Evolutionary conservation across 2,797 vertebrate species (phyloP), one percentile per base, ranked within the genome.

Genomic region (Pseudotriccus pelzelni): DNA sequence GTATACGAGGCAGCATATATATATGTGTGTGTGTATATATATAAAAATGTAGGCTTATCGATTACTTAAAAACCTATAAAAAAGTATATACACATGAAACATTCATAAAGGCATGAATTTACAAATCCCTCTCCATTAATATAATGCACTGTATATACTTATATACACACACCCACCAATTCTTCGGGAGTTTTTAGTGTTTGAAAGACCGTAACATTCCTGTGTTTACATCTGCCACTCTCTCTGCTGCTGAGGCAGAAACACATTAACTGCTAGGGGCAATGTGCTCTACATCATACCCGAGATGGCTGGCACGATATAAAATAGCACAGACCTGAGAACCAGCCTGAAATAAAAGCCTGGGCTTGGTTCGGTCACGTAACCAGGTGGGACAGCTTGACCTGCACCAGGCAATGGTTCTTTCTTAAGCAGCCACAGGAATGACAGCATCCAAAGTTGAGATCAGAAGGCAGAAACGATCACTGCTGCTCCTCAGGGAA

Each of bases 171-270:
- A 80, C 79, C 75, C 84, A 68, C 64, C 73, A 41, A 43, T 84
- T 91, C 77, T 76, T 73, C 7, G 44, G 73, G 9, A 84, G 83
- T 36, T 91, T 93, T 73, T n/a, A 59, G 62, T 8, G 50, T 68
- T 10, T 52, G 76, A 81, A 88, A 86, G 83, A 46, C 56, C 0
- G 0, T 30, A 78, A 47, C 0, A 2, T 50, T 82, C 36, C 63
- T 14, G 36, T 87, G 94, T 92, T 94, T 93, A 90, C 87, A 93
- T 91, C 91, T 91, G 83, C 89, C 44, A 30, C 92, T 79, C 66
- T 47, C 56, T 39, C 74, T 62, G 74, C 89, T 63, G 91, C 87
- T 0, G 36, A 89, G 89, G 75, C 91, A 91, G 75, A 76, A 80
- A 87, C 79, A 46, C 56, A 46, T 46, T 12, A 49, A 84, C 72